Evolutionary conservation across 2,113 vertebrate species (phyloP).

Genomic region (Mystacornis crossleyi): DNA sequence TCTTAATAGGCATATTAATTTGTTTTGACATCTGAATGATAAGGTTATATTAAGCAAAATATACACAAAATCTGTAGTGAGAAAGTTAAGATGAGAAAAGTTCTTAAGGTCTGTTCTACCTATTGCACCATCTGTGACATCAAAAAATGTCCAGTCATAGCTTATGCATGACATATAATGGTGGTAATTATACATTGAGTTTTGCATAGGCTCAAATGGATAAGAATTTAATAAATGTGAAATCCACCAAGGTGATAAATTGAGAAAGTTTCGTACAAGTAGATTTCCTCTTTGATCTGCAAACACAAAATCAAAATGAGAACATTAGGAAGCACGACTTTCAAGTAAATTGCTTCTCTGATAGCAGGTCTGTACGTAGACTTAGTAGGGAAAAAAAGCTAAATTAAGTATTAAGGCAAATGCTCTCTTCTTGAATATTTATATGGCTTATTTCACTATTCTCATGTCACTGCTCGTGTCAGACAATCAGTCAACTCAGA

Average conservation of each 20-base stretch:
- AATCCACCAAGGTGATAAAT: slow-evolving; percentile 66
- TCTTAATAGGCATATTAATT: neutral
- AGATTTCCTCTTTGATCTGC: slow-evolving; percentile 73
- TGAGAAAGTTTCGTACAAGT: slow-evolving; percentile 32
- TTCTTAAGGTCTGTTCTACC: neutral
- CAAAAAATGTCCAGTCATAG: neutral
- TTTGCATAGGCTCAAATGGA: slow-evolving; percentile 57
- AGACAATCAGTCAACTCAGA: neutral
- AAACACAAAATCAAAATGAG: slow-evolving; percentile 73
- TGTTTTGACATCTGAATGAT: neutral
- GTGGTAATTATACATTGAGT: slow-evolving; percentile 59
- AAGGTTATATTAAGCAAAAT: neutral
- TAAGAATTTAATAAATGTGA: slow-evolving; percentile 74
- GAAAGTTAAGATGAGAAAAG: neutral
- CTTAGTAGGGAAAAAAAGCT: slow-evolving; percentile 44
- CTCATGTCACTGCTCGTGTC: neutral
- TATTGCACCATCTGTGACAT: neutral
- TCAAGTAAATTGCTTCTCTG: slow-evolving; percentile 70
- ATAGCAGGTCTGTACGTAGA: slow-evolving; percentile 33
- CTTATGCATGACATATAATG: slow-evolving; percentile 37
- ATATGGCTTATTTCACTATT: slow-evolving; percentile 28
- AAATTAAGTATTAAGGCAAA: slow-evolving; percentile 51
- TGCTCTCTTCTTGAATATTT: slow-evolving; percentile 57
- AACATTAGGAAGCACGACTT: slow-evolving; percentile 58
- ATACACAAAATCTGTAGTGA: neutral